These are phyloP conservation scores for Apteryx mantelli DNA, from an alignment of 2,113 vertebrate species.

Conservation along the genomic window DNA sequence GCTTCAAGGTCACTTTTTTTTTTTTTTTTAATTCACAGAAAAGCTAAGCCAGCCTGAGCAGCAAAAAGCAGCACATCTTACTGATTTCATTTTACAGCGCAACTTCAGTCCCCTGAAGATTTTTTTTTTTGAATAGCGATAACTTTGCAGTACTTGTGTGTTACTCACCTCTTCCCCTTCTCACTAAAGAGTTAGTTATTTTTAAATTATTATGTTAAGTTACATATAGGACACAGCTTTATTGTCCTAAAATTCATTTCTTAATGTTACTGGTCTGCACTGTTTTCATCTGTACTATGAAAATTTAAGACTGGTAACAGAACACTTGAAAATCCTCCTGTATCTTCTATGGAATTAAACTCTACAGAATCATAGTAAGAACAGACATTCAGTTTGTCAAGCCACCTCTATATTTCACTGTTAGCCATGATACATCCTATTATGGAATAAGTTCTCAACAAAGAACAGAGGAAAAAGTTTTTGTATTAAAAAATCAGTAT, in stretches of 20 bases:
- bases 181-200: not conserved
- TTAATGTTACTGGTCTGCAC: not conserved
- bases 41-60: not conserved
- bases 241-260: not conserved
- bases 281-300: not conserved
- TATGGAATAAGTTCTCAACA: not conserved
- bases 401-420: not conserved
- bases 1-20: not conserved
- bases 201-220: not conserved
- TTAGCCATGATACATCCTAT: not conserved
- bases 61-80: not conserved
- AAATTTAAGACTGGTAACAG: not conserved
- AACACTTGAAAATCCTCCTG: not conserved
- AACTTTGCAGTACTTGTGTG: not conserved
- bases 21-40: not conserved
- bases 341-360: not conserved
- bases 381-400: not conserved
- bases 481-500: not conserved
- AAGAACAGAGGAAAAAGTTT: not conserved
- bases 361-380: not conserved
- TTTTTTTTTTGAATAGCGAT: not conserved
- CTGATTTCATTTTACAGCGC: not conserved
- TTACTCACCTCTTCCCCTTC: not conserved
- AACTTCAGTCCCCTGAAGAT: not conserved
- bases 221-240: not conserved